phyloP scores from a whole-genome alignment of 2,113 vertebrate genomes.

The Stegostoma tigrinum region DNA sequence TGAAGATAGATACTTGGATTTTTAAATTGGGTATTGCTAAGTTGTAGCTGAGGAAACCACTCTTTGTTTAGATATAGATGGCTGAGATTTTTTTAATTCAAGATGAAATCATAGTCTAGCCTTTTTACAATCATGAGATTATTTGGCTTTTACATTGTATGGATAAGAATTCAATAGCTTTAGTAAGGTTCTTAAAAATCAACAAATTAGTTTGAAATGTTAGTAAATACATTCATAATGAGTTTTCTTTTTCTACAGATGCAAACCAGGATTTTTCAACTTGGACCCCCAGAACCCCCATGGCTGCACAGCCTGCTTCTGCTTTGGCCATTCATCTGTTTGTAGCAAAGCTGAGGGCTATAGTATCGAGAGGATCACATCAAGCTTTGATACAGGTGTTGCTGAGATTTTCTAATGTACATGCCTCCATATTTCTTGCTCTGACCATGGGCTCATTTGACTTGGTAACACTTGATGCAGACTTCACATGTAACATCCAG shows the following conservation, averaged over 20 bases:
- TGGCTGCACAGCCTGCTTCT: slow-evolving; percentile 92
- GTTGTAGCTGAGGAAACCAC: background rate
- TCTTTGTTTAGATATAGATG: background rate
- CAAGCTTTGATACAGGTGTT: slow-evolving; percentile 72
- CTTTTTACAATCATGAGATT: background rate
- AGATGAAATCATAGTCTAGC: background rate
- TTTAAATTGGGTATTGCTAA: background rate
- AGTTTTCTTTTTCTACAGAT: slow-evolving; percentile 58
- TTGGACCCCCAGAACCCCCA: slow-evolving; percentile 72
- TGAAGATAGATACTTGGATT: background rate
- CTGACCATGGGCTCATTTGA: background rate
- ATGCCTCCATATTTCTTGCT: background rate
- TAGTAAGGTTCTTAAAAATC: background rate
- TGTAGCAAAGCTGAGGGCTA: slow-evolving; percentile 74
- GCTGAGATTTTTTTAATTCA: background rate
- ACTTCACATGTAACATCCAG: background rate
- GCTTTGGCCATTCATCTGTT: slow-evolving; percentile 90
- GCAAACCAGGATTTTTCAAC: slow-evolving; percentile 91
- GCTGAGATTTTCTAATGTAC: background rate
- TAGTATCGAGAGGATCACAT: slow-evolving; percentile 64
- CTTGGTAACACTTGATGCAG: background rate
- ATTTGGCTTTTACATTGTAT: background rate
- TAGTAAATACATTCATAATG: slow-evolving; percentile 9
- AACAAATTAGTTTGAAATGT: background rate
- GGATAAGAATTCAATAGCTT: background rate